These are phyloP conservation scores for Sebastes oblongus DNA, from an alignment of 2,797 vertebrate species.

Conservation along the genomic window DNA sequence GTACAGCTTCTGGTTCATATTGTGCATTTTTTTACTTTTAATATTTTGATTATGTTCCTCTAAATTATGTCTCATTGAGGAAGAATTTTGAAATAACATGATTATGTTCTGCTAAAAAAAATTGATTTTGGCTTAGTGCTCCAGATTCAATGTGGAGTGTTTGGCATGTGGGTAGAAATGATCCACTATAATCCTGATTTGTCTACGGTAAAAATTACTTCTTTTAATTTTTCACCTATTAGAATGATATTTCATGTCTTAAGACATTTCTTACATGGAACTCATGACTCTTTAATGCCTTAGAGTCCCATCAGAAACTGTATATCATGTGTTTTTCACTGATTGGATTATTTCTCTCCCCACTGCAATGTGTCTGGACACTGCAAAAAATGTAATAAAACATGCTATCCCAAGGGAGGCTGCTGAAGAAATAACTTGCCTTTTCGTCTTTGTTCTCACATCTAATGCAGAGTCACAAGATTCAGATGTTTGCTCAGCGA, in stretches of 20 bases:
- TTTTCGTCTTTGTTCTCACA: slow-evolving; percentile 32
- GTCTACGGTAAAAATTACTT: slow-evolving; percentile 36
- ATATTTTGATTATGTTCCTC: slow-evolving; percentile 62
- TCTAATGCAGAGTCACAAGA: neutral
- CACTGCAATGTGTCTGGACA: slow-evolving; percentile 74
- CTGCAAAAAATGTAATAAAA: slow-evolving; percentile 77
- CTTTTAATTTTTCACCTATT: slow-evolving; percentile 48
- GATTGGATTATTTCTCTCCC: slow-evolving; percentile 69
- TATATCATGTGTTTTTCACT: slow-evolving; percentile 68
- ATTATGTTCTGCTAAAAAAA: slow-evolving; percentile 16
- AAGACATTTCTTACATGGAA: slow-evolving; percentile 57
- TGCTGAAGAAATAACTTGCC: slow-evolving; percentile 39
- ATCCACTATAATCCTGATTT: slow-evolving; percentile 57
- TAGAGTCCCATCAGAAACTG: slow-evolving; percentile 58
- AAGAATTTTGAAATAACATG: slow-evolving; percentile 33
- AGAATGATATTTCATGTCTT: slow-evolving; percentile 54
- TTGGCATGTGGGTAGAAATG: slow-evolving; percentile 46
- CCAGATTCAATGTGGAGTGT: slow-evolving; percentile 52
- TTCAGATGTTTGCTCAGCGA: neutral
- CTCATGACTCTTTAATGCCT: slow-evolving; percentile 47
- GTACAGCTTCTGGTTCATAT: slow-evolving; percentile 72
- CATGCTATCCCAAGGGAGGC: slow-evolving; percentile 66
- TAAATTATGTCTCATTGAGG: slow-evolving; percentile 65
- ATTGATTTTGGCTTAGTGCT: slow-evolving; percentile 31
- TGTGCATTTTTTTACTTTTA: slow-evolving; percentile 64